Percentiles rank a stretch among this genome's conserved stretches.
phyloP scores from a whole-genome alignment of 1,140 invertebrate genomes.

The Heliconius congener region DNA sequence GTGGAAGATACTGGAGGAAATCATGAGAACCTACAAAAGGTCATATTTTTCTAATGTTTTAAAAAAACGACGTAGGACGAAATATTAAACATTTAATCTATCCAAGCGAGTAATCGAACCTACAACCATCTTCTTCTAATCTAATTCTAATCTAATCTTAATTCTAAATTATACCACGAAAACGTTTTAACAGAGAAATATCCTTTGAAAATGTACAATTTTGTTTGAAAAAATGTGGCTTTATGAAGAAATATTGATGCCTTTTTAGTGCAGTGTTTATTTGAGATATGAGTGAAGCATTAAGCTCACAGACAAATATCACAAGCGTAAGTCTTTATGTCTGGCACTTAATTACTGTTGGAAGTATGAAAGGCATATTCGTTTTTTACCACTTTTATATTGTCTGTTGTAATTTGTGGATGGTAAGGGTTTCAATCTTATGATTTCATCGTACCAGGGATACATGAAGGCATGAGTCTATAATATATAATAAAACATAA shows the following conservation, averaged over 20 bases:
- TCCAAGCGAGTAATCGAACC: neutral
- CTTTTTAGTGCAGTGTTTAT: conserved; percentile 5
- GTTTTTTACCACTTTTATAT: neutral
- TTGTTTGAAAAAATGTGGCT: neutral
- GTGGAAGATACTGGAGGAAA: too few species aligned
- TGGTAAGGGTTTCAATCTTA: neutral
- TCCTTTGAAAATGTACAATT: neutral
- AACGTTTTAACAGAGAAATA: neutral
- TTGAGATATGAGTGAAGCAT: neutral
- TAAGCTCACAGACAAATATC: neutral
- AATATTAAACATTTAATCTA: too few species aligned
- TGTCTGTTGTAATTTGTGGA: neutral
- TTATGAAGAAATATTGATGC: neutral
- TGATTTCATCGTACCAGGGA: neutral
- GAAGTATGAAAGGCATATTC: neutral
- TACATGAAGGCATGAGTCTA: too few species aligned
- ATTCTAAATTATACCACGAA: neutral
- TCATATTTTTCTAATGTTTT: too few species aligned
- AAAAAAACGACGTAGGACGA: too few species aligned
- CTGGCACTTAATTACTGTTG: conserved; percentile 7
- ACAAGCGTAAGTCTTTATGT: neutral
- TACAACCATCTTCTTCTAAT: neutral
- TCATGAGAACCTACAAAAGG: too few species aligned
- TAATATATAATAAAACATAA: too few species aligned
- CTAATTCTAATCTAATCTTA: neutral